These are phyloP conservation scores for Amiota minor DNA, from an alignment of 2,888 invertebrate genomes.

Conservation along the genomic window DNA sequence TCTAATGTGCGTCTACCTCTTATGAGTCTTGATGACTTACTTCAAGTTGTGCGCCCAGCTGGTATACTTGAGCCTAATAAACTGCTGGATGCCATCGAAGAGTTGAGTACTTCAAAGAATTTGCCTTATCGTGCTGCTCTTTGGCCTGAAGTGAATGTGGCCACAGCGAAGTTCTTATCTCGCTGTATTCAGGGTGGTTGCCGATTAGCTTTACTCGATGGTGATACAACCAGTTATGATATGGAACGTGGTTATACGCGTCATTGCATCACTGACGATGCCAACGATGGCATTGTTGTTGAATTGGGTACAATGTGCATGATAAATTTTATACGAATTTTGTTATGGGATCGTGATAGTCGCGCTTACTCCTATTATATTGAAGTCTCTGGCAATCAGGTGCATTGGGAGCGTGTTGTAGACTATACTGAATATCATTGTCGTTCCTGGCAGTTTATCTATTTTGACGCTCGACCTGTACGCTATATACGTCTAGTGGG, in stretches of 20 bases:
- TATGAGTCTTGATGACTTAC: constrained; percentile 89
- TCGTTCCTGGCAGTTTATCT: constrained; percentile 96
- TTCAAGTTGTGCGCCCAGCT: constrained; percentile 91
- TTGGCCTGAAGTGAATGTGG: constrained; percentile 92
- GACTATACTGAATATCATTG: constrained; percentile 95
- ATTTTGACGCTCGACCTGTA: constrained; percentile 91
- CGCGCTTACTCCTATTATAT: constrained; percentile 76
- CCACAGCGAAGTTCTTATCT: constrained; percentile 85
- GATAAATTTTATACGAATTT: constrained; percentile 92
- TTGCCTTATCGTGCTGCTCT: constrained; percentile 89
- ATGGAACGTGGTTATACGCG: constrained; percentile 94
- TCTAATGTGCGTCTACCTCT: constrained; percentile 86
- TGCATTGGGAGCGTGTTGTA: constrained; percentile 94
- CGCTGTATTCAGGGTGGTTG: constrained; percentile 93
- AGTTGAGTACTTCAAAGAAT: constrained; percentile 86
- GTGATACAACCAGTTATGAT: constrained; percentile 89
- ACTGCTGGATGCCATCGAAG: constrained; percentile 94
- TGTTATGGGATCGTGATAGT: constrained; percentile 95
- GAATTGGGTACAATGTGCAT: constrained; percentile 89
- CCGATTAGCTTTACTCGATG: constrained; percentile 89
- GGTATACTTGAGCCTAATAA: constrained; percentile 90
- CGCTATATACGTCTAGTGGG: constrained; percentile 88
- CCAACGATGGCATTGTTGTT: constrained; percentile 87
- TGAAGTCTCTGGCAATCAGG: constrained; percentile 95
- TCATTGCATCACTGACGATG: constrained; percentile 84